Conservation (phyloP, 1,140 invertebrate genomes). For the Bombus soroeensis region DNA sequence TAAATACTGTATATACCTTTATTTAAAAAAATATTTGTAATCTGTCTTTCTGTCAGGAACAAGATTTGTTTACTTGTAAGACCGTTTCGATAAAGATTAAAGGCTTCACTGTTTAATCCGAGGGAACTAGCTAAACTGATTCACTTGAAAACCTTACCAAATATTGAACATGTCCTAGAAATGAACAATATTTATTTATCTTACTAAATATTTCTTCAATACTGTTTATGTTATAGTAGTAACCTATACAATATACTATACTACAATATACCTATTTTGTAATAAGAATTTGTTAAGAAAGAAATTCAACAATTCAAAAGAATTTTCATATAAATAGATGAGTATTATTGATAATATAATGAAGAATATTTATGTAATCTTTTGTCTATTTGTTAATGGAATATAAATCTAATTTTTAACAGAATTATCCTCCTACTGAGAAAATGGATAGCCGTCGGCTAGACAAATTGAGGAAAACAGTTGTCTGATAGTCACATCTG, state of each 20-base stretch:
- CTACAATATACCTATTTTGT: not conserved
- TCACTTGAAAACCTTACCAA: not conserved
- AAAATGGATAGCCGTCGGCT: not conserved
- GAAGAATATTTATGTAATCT: not conserved
- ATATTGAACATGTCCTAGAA: not conserved
- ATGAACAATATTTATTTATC: not conserved
- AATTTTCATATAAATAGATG: not conserved
- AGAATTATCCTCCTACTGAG: not conserved
- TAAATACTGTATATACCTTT: no score
- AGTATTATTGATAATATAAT: not conserved
- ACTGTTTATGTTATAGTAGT: not conserved
- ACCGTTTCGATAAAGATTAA: no score
- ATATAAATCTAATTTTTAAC: not conserved
- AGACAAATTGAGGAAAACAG: constrained; percentile 7
- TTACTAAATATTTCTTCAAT: not conserved
- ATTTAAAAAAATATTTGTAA: no score
- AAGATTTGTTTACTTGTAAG: no score
- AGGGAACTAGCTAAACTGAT: constrained; percentile 3
- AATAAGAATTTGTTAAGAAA: not conserved
- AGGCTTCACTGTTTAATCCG: no score
- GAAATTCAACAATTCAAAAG: not conserved
- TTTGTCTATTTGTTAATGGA: not conserved
- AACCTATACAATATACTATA: not conserved
- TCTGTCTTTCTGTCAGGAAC: no score
- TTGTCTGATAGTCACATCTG: constrained; percentile 8